Evolutionary conservation across 37 sponge, comb jelly and placozoan species (phyloP), one percentile per base, ranked within the genome.

Genomic region (Tethya wilhelma): DNA sequence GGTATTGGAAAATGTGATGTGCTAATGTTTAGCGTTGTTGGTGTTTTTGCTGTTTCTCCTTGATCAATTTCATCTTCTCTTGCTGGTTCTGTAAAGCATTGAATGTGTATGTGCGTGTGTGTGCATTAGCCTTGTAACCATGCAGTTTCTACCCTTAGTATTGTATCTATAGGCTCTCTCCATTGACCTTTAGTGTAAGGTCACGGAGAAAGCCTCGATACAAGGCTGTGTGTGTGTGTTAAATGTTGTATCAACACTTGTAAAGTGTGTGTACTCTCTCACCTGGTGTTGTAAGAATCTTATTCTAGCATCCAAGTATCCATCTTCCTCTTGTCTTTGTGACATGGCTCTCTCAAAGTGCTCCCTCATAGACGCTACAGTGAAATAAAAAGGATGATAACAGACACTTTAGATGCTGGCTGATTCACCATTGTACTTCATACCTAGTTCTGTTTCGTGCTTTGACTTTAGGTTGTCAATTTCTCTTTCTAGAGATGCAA

Each of bases 241-340:
- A 19, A 70, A 44, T n/a, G 26, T 17, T 56, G 58, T 56, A 56
- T 12, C 28, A 42, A 71, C 6, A 44, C 3, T 40, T 44, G 22
- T 43, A 44, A 17, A 28, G 40, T 32, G 33, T 37, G 17, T 31
- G 28, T n/a, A n/a, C n/a, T n/a, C n/a, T n/a, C 67, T 19, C n/a
- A 86, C 87, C 79, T 86, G 87, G 38, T 86, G 79, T 63, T 71
- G 73, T 49, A 86, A 53, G 55, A 86, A 86, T 56, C 39, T 71
- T 26, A 86, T 86, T 38, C 87, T 70, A 17, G 87, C 87, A 64
- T 79, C 74, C 2, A 86, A 58, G 39, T 66, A 75, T 44, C 30
- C 74, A 78, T 86, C 87, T 30, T 57, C 79, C 11, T 20, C 68
- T 22, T 66, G 55, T 45, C 32, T 34, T 34, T 20, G 44, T 5